A percentile compares a stretch with the other conserved stretches of the same genome.
phyloP scores from a whole-genome alignment of 2,888 invertebrate species.

The Napeogenes sylphis region DNA sequence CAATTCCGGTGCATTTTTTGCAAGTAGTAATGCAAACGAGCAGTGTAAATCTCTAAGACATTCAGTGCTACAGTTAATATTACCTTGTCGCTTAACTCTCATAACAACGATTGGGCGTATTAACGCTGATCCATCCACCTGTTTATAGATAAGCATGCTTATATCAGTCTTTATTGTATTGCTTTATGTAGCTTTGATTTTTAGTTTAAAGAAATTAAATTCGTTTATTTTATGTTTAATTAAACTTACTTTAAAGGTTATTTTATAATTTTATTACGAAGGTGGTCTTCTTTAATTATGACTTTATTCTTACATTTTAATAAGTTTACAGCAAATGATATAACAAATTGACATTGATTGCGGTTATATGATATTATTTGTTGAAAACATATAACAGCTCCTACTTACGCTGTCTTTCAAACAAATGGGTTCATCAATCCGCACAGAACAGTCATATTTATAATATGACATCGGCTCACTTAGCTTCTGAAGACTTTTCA shows the following conservation, averaged over 20 bases:
- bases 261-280: no score
- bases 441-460: conserved; percentile 33
- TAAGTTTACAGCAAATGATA: no score
- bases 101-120: conserved; percentile 33
- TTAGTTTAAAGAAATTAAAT: no score
- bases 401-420: conserved; percentile 39
- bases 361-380: no score
- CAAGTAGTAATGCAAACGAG: conserved; percentile 40
- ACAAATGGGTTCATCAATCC: conserved; percentile 46
- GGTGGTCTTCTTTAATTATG: no score
- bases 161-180: neutral
- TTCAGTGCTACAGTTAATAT: conserved; percentile 38
- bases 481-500: conserved; percentile 37
- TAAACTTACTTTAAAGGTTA: no score
- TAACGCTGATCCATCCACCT: conserved; percentile 30
- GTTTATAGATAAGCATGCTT: neutral
- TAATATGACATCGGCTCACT: conserved; percentile 25
- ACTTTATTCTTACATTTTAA: no score
- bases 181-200: no score
- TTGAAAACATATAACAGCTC: no score
- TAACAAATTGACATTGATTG: no score
- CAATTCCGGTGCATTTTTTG: conserved; percentile 37
- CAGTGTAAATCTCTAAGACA: conserved; percentile 44
- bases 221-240: no score
- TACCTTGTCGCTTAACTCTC: conserved; percentile 19